phyloP scores from a whole-genome alignment of 1,140 invertebrate genomes.

The Drosophila elegans region DNA sequence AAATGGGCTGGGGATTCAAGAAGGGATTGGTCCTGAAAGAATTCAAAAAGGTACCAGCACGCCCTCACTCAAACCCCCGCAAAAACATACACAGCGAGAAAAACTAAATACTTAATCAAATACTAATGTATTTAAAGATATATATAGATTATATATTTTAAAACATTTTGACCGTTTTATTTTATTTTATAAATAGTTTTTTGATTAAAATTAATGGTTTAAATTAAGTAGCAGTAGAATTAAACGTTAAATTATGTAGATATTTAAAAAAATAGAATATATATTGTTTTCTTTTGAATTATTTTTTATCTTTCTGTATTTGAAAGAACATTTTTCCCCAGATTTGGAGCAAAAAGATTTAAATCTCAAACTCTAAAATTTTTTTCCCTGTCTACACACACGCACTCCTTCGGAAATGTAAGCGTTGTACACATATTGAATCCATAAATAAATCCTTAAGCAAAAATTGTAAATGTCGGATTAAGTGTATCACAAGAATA shows the following conservation, averaged over 20 bases:
- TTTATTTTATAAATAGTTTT: no score
- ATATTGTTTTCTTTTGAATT: no score
- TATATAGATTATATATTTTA: no score
- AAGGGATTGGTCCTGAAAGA: constrained; percentile 26
- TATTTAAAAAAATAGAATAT: no score
- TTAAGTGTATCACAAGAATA: constrained; percentile 74
- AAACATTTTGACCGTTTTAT: no score
- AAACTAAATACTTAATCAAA: neutral
- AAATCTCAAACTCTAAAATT: neutral
- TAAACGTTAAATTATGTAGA: no score
- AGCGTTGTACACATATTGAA: constrained; percentile 76
- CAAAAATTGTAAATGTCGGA: constrained; percentile 83
- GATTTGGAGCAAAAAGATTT: neutral
- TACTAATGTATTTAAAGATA: no score
- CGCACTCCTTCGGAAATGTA: constrained; percentile 41
- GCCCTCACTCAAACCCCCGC: constrained; percentile 22
- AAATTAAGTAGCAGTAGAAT: no score
- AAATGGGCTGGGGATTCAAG: constrained; percentile 46
- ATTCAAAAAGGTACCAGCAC: constrained; percentile 59
- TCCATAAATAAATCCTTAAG: constrained; percentile 83
- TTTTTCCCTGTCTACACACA: constrained; percentile 23
- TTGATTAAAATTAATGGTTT: no score
- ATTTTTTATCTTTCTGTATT: no score
- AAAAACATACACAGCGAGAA: constrained; percentile 3
- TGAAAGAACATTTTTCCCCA: no score